Evolutionary conservation across 1,140 invertebrate species (phyloP).

Genomic region (Hyles vespertilio): DNA sequence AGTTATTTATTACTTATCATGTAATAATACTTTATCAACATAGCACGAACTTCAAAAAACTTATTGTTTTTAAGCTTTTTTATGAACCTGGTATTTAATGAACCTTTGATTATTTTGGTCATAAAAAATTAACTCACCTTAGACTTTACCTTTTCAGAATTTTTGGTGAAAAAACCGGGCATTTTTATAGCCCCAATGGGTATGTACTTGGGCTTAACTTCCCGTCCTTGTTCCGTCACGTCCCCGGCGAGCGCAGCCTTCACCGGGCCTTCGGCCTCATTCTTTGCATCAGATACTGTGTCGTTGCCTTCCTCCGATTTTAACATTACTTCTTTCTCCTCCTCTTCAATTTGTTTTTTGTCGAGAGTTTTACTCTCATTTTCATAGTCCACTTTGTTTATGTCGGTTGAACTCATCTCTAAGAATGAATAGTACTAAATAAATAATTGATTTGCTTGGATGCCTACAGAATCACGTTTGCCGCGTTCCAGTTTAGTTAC

Average conservation of each 20-base stretch:
- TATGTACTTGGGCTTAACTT: slow-evolving; percentile 86
- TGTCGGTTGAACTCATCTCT: slow-evolving; percentile 56
- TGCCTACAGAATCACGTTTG: neutral
- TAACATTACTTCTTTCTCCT: slow-evolving; percentile 83
- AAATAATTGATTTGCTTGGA: slow-evolving; percentile 6
- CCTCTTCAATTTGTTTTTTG: slow-evolving; percentile 83
- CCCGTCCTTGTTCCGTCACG: slow-evolving; percentile 80
- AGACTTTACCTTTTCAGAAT: slow-evolving; percentile 82
- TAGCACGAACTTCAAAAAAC: too few relatives aligned
- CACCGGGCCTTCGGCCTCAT: slow-evolving; percentile 75
- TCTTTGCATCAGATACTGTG: slow-evolving; percentile 52
- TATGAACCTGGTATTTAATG: too few relatives aligned
- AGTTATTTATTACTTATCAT: too few relatives aligned
- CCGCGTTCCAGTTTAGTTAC: neutral
- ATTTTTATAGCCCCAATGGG: slow-evolving; percentile 89
- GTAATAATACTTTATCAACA: too few relatives aligned
- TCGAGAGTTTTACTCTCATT: slow-evolving; percentile 78
- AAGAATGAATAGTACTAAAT: slow-evolving; percentile 7
- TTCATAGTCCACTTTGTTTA: slow-evolving; percentile 56
- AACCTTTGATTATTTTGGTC: neutral
- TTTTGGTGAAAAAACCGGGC: slow-evolving; percentile 87
- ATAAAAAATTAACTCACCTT: slow-evolving; percentile 34
- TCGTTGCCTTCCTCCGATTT: slow-evolving; percentile 77
- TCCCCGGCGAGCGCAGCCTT: slow-evolving; percentile 72
- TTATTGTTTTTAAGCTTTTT: too few relatives aligned